These are phyloP conservation scores for Phyllostomus hastatus DNA, from an alignment of 2,113 vertebrate genomes.

Conservation along the genomic window DNA sequence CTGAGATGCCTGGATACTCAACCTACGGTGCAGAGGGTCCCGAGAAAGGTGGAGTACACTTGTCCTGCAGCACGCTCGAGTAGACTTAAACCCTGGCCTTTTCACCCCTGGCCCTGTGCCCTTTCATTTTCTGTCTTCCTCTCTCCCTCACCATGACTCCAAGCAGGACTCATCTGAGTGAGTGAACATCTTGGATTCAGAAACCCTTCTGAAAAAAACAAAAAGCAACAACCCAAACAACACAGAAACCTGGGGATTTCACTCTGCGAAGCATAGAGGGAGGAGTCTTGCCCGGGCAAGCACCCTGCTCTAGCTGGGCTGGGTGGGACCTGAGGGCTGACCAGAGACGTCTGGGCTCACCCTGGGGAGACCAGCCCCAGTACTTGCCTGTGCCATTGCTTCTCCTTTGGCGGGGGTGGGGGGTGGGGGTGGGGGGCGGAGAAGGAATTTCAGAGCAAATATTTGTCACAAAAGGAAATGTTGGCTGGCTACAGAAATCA, in stretches of 20 bases:
- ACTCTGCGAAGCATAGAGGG: not conserved
- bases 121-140: not conserved
- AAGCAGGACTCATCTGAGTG: not conserved
- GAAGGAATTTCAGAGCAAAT: slow-evolving; percentile 45
- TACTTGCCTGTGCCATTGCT: not conserved
- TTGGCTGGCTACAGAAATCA: slow-evolving; percentile 56
- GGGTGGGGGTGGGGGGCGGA: too few species aligned
- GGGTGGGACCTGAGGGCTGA: not conserved
- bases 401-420: not conserved
- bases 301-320: not conserved
- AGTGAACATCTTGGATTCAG: not conserved
- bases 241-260: slow-evolving; percentile 19
- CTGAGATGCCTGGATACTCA: not conserved
- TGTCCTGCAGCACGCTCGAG: not conserved
- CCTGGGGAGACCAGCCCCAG: not conserved
- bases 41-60: accelerated
- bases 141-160: not conserved
- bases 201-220: not conserved
- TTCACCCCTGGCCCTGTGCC: not conserved
- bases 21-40: not conserved
- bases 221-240: not conserved
- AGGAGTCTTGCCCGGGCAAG: slow-evolving; percentile 39
- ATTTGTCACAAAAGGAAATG: slow-evolving; percentile 54
- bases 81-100: not conserved
- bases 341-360: not conserved